Conservation (phyloP, 2,113 vertebrate genomes). For the Hippocampus mohnikei region DNA sequence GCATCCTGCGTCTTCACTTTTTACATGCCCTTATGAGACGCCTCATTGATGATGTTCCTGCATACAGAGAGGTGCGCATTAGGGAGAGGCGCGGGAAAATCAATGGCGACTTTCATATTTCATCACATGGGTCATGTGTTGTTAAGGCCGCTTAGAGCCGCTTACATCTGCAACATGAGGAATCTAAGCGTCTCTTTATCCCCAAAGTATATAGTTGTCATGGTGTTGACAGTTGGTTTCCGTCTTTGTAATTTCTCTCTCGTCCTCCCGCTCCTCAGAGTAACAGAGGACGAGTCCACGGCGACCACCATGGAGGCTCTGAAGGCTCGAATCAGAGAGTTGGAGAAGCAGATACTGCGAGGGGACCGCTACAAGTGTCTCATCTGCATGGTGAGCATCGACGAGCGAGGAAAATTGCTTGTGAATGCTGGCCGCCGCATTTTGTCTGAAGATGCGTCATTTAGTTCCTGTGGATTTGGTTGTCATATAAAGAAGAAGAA, state of each 20-base stretch:
- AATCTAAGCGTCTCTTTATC: background rate
- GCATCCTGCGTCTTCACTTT: constrained; percentile 48
- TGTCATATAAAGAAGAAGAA: background rate
- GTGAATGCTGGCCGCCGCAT: background rate
- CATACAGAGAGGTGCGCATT: constrained; percentile 10
- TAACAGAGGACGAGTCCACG: constrained; percentile 96
- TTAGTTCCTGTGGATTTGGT: background rate
- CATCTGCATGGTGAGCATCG: constrained; percentile 95
- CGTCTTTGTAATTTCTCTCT: background rate
- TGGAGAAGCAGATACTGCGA: constrained; percentile 96
- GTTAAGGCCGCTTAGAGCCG: constrained; percentile 43
- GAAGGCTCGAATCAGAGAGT: constrained; percentile 97
- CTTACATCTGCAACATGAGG: too few relatives aligned
- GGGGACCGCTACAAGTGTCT: constrained; percentile 99
- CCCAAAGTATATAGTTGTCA: background rate
- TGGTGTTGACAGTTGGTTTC: background rate
- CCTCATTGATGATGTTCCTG: background rate
- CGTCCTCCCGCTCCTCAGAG: constrained; percentile 68
- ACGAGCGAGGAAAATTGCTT: background rate
- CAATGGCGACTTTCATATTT: constrained; percentile 72
- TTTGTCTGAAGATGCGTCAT: background rate
- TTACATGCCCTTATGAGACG: constrained; percentile 37
- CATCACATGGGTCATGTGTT: constrained; percentile 64
- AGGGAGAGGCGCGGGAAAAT: constrained; percentile 31
- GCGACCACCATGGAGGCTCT: constrained; percentile 96